Base-by-base conservation (phyloP, 2,888 invertebrate species). In the Nemoura dubitans region DNA sequence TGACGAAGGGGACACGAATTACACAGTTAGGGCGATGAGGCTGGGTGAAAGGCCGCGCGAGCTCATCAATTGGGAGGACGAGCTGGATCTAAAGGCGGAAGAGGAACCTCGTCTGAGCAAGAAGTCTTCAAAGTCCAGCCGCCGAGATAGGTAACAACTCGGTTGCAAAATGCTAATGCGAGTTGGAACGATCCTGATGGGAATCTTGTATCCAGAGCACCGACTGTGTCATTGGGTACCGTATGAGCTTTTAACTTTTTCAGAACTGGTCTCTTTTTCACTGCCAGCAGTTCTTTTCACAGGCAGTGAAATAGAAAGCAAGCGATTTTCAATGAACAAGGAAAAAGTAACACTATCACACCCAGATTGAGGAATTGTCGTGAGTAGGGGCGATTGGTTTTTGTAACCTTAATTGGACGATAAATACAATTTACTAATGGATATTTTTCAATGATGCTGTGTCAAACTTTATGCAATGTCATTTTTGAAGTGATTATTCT, bases 41-140 rank as follows among this genome's bases (percentile, higher is more conserved):
- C 5, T 25, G 28, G 59, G 59, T 1, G 78, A 78, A 78, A 6
- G 78, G 2, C 7, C 28, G 26, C 78, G 78, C 10, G 78, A 78
- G 30, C 6, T 81, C 29, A 81, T 81, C 30, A 81, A 81, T n/a
- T 81, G 81, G 81, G 81, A 81, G 30, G 81, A 81, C 29, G 81
- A 81, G 30, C 14, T 81, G n/a, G 81, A 78, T n/a, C 7, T 78
- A 6, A 78, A 78, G 0, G 78, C 25, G 16, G 78, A 78, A 26
- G 78, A 26, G 78, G 78, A 78, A 28, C 78, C 78, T 21, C 27
- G 26, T 6, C 16, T 26, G 14, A 78, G 26, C 28, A 78, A 78
- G 16, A 78, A 14, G 78, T 26, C 78, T 10, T 27, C 26, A 78
- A 78, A 78, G 78, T 28, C 78, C 5, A 26, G 78, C 16, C 26